A percentile compares a stretch with the other conserved stretches of the same genome.
These are phyloP conservation scores for Syngnathus typhle DNA, from an alignment of 2,113 vertebrate genomes.

Conservation along the genomic window DNA sequence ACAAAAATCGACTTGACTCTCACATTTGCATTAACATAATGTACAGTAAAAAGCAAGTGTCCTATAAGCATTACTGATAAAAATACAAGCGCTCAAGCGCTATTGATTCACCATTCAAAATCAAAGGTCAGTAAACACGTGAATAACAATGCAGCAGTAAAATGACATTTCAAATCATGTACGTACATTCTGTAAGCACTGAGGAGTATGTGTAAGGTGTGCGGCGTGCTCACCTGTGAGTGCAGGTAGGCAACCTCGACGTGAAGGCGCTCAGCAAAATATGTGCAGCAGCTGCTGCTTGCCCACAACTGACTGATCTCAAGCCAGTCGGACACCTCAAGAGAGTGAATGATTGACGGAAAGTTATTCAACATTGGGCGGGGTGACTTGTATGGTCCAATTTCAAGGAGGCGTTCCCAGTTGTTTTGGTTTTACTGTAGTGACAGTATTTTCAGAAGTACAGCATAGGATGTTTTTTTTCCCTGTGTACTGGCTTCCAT, in stretches of 20 bases:
- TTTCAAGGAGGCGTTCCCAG: background rate
- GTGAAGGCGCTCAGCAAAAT: background rate
- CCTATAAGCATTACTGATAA: too few species aligned
- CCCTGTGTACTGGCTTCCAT: background rate
- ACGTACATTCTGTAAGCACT: background rate
- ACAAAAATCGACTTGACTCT: too few species aligned
- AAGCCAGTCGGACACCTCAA: conserved; percentile 20
- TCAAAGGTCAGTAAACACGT: background rate
- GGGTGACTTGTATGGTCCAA: conserved; percentile 12
- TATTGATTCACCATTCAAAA: too few species aligned
- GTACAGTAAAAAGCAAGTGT: too few species aligned
- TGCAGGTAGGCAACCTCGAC: background rate
- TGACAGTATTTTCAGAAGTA: background rate
- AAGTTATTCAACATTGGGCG: conserved; percentile 29
- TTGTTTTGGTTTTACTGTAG: background rate
- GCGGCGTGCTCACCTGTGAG: conserved; percentile 42
- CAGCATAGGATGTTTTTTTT: background rate
- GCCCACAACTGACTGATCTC: conserved; percentile 9
- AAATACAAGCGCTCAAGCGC: too few species aligned
- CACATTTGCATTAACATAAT: too few species aligned
- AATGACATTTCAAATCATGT: background rate
- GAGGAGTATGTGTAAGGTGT: background rate
- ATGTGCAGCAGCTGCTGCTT: background rate
- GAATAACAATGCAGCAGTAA: background rate
- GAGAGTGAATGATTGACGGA: conserved; percentile 57